Conservation (phyloP, 2,797 vertebrate species). For the Adrianichthys oophorus region DNA sequence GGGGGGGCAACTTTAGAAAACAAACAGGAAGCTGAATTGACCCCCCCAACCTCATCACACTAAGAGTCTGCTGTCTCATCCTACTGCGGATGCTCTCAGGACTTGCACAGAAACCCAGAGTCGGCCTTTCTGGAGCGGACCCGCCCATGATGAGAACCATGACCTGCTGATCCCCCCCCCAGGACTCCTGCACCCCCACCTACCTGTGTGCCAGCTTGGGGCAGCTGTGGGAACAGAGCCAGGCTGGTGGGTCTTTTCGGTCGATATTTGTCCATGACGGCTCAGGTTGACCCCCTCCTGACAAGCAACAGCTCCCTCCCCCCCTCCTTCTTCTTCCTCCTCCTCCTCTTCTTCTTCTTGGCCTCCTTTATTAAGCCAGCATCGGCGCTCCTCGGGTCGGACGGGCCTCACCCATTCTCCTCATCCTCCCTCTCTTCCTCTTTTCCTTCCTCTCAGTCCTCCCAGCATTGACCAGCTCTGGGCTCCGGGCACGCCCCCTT, state of each 20-base stretch:
- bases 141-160: slow-evolving; percentile 23
- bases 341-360: slow-evolving; percentile 40
- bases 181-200: slow-evolving; percentile 26
- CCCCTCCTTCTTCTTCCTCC: slow-evolving; percentile 38
- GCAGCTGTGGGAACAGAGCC: slow-evolving; percentile 91
- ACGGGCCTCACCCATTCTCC: slow-evolving; percentile 74
- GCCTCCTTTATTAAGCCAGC: slow-evolving; percentile 42
- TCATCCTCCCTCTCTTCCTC: slow-evolving; percentile 64
- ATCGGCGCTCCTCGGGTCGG: slow-evolving; percentile 41
- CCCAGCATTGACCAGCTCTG: slow-evolving; percentile 89
- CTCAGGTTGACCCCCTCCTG: slow-evolving; percentile 56
- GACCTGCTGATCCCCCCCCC: slow-evolving; percentile 12
- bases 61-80: slow-evolving; percentile 40
- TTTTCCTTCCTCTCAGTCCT: slow-evolving; percentile 67
- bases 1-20: too few species aligned
- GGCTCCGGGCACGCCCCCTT: slow-evolving; percentile 82
- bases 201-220: slow-evolving; percentile 92
- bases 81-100: slow-evolving; percentile 1
- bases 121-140: slow-evolving; percentile 14
- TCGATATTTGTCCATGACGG: slow-evolving; percentile 88
- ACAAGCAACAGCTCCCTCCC: slow-evolving; percentile 55
- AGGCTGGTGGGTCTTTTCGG: slow-evolving; percentile 95
- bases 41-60: too few species aligned
- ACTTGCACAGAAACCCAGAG: neutral
- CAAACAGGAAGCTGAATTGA: neutral